Percentiles rank a stretch among this genome's conserved stretches.
Evolutionary conservation across 2,113 vertebrate species (phyloP).

Genomic region (Campylorhamphus procurvoides): DNA sequence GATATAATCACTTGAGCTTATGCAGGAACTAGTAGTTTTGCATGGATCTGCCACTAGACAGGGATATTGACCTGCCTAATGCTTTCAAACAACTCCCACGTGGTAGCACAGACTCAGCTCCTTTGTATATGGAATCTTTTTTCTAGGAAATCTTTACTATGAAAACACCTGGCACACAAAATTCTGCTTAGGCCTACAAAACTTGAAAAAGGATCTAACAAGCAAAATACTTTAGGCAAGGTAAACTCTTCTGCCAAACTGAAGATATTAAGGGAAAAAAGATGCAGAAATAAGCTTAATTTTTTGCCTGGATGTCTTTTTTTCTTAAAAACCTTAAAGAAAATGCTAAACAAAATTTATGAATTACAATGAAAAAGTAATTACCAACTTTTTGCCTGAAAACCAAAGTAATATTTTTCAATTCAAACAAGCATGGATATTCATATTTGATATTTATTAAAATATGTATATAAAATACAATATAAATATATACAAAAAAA

Average conservation of each 20-base stretch:
- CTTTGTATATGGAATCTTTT: not conserved
- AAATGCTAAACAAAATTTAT: not conserved
- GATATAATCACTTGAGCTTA: not conserved
- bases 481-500: not conserved
- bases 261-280: not conserved
- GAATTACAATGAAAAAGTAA: not conserved
- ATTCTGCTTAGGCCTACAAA: not conserved
- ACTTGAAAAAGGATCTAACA: not conserved
- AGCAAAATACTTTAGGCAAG: not conserved
- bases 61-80: not conserved
- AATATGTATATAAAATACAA: not conserved
- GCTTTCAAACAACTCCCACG: not conserved
- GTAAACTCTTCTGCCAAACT: not conserved
- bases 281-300: not conserved
- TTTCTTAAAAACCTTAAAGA: not conserved
- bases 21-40: not conserved
- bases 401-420: not conserved
- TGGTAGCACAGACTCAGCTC: not conserved
- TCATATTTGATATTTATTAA: not conserved
- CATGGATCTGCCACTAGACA: not conserved
- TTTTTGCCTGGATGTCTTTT: not conserved
- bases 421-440: not conserved
- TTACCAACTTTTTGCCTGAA: not conserved
- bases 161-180: not conserved
- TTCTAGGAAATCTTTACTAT: not conserved